Conservation (phyloP, 2,113 vertebrate species). For the Callipepla squamata region DNA sequence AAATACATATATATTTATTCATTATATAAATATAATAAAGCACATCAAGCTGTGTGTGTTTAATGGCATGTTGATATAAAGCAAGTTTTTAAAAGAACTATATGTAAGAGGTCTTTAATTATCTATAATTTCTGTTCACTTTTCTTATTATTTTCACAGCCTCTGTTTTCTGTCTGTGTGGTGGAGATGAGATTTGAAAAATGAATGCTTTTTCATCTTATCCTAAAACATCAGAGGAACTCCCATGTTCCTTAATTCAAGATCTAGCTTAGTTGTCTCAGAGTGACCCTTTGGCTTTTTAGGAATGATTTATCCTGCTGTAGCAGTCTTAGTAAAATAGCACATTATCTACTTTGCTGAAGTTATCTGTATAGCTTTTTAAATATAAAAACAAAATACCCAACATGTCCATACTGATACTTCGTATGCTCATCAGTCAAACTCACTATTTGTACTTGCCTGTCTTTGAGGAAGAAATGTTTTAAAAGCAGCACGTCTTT, state of each 20-base stretch:
- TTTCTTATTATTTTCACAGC: background rate
- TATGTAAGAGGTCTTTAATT: background rate
- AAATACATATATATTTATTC: background rate
- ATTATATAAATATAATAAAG: background rate
- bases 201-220: background rate
- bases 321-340: background rate
- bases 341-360: background rate
- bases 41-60: background rate
- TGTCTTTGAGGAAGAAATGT: background rate
- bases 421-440: background rate
- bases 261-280: background rate
- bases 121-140: background rate
- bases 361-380: background rate
- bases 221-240: background rate
- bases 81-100: background rate
- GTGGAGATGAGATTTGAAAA: background rate
- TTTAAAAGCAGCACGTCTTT: background rate
- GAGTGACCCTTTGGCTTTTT: background rate
- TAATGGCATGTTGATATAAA: background rate
- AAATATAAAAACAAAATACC: conserved; percentile 6
- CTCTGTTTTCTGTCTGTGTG: background rate
- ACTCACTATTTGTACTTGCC: background rate
- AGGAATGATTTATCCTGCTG: background rate
- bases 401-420: background rate
- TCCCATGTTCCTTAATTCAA: background rate